A percentile compares a stretch with the other conserved stretches of the same genome.
These are phyloP conservation scores for Upupa epops DNA, from an alignment of 2,113 vertebrate species.

Conservation along the genomic window DNA sequence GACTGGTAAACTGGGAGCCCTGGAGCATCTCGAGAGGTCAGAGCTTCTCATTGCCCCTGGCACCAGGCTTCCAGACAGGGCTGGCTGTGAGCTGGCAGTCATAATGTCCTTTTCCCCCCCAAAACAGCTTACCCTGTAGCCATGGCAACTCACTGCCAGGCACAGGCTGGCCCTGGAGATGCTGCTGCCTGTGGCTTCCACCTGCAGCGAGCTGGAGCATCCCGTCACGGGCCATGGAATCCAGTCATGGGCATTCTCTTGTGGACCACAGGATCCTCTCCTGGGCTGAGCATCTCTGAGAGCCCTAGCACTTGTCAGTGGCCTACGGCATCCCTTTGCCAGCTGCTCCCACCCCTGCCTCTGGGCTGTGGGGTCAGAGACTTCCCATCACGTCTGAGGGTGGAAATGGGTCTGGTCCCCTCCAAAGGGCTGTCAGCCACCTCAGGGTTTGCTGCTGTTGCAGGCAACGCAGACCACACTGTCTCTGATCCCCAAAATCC, in stretches of 20 bases:
- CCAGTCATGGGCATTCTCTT: fast-evolving
- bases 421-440: background rate
- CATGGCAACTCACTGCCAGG: slow-evolving; percentile 66
- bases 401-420: background rate
- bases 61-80: background rate
- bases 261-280: fast-evolving
- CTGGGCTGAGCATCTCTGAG: background rate
- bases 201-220: background rate
- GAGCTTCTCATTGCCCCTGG: background rate
- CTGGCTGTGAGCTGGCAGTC: background rate
- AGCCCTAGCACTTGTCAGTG: background rate
- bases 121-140: slow-evolving; percentile 69
- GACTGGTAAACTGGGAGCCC: background rate
- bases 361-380: fast-evolving
- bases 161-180: background rate
- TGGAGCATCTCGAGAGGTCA: background rate
- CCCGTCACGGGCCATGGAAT: fast-evolving
- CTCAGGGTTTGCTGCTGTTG: background rate
- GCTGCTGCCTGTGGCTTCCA: slow-evolving; percentile 1
- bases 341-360: fast-evolving
- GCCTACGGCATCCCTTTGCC: fast-evolving
- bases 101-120: slow-evolving; percentile 33
- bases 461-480: background rate
- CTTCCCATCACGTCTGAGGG: background rate
- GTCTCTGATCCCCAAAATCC: background rate